Percentiles rank a stretch among this genome's conserved stretches.
Conservation (phyloP, 2,113 vertebrate genomes). For the Epinephelus moara region DNA sequence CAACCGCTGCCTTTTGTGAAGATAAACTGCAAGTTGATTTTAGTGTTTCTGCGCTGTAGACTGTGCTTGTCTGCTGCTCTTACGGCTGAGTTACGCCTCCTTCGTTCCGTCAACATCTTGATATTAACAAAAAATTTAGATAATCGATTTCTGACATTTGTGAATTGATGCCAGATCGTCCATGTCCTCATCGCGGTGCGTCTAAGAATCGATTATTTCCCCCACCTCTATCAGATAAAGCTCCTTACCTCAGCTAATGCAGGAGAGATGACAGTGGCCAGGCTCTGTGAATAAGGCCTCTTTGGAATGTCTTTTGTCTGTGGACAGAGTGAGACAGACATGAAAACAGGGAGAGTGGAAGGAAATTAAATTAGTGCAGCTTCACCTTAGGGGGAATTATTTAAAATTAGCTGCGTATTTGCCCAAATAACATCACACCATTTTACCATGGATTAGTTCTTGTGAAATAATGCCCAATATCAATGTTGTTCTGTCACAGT, state of each 20-base stretch:
- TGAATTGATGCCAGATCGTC: too few species aligned
- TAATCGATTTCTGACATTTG: too few species aligned
- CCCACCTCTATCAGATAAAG: not conserved
- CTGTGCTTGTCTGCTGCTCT: too few species aligned
- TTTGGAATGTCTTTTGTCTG: constrained; percentile 92
- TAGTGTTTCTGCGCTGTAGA: too few species aligned
- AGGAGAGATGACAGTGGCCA: constrained; percentile 94
- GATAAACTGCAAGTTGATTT: too few species aligned
- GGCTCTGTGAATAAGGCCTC: constrained; percentile 94
- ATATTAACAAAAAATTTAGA: too few species aligned
- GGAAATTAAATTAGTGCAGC: constrained; percentile 5
- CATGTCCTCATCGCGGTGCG: too few species aligned
- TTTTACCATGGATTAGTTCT: not conserved
- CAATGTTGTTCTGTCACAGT: not conserved
- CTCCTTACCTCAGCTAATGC: constrained; percentile 92
- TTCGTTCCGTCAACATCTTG: too few species aligned
- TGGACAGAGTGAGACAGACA: not conserved
- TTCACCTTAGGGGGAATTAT: constrained; percentile 10
- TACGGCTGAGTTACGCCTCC: too few species aligned
- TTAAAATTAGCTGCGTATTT: constrained; percentile 14
- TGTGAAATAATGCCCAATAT: not conserved
- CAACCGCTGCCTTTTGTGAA: too few species aligned
- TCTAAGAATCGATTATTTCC: too few species aligned
- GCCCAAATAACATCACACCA: not conserved
- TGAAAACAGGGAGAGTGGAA: not conserved